phyloP scores from a whole-genome alignment of 2,797 vertebrate species.

The Leptoclinus maculatus region DNA sequence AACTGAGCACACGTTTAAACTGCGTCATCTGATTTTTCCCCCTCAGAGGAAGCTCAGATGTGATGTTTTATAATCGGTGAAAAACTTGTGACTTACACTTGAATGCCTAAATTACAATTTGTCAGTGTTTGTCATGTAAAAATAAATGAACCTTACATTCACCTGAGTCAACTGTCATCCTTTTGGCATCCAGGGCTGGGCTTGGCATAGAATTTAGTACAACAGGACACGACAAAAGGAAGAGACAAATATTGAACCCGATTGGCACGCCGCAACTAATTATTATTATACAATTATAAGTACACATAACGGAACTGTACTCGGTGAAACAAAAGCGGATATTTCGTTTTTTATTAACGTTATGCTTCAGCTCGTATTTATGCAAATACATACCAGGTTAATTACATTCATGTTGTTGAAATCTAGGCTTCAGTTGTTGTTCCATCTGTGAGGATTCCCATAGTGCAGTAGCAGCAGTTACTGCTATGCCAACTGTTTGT shows the following conservation, averaged over 20 bases:
- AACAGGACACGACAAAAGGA: background rate
- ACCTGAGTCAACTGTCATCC: conserved; percentile 5
- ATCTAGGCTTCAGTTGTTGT: conserved; percentile 19
- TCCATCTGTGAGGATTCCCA: conserved; percentile 53
- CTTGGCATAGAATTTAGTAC: background rate
- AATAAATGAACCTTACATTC: background rate
- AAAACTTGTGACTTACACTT: background rate
- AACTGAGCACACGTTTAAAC: background rate
- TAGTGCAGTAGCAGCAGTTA: conserved; percentile 15
- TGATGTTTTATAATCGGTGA: conserved; percentile 21
- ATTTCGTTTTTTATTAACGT: background rate
- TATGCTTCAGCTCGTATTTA: background rate
- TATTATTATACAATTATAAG: background rate
- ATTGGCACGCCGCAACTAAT: background rate
- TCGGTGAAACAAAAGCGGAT: background rate
- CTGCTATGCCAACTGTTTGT: conserved; percentile 25
- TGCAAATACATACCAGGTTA: background rate
- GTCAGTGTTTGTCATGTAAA: background rate
- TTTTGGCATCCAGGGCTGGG: background rate
- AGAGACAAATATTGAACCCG: background rate
- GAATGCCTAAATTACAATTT: conserved; percentile 7
- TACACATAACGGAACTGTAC: background rate
- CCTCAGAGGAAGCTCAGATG: conserved; percentile 15
- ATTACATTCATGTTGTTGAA: conserved; percentile 22
- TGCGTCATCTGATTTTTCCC: background rate